A percentile compares a stretch with the other conserved stretches of the same genome.
phyloP scores from a whole-genome alignment of 1,140 invertebrate genomes.

The Neodiprion lecontei region DNA sequence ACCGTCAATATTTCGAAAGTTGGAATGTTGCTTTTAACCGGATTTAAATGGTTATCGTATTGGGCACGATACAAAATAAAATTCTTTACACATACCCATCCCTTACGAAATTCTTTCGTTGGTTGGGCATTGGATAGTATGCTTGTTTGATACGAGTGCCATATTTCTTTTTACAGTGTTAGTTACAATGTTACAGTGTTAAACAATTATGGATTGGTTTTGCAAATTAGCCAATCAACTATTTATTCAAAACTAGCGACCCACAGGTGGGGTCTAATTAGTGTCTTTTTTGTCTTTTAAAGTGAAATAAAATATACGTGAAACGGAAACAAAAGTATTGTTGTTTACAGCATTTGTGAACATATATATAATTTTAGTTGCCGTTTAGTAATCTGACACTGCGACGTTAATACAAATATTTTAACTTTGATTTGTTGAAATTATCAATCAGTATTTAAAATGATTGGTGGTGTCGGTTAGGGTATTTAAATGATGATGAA shows the following conservation, averaged over 20 bases:
- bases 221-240: no score
- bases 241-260: no score
- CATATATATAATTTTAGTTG: not conserved
- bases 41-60: not conserved
- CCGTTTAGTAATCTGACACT: not conserved
- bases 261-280: no score
- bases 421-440: conserved; percentile 3
- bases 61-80: no score
- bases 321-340: not conserved
- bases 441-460: conserved; percentile 11
- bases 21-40: not conserved
- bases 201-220: not conserved
- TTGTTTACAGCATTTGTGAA: not conserved
- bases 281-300: not conserved
- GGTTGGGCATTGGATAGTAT: not conserved
- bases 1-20: not conserved
- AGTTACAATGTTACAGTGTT: not conserved
- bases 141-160: not conserved
- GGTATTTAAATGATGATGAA: conserved; percentile 4
- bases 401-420: not conserved
- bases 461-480: conserved; percentile 11
- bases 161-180: not conserved
- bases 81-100: no score
- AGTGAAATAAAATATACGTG: not conserved
- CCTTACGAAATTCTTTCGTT: no score